A percentile compares a stretch with the other conserved stretches of the same genome.
These are phyloP conservation scores for Archivesica marissinica DNA, from an alignment of 1,140 invertebrate species.

Conservation along the genomic window DNA sequence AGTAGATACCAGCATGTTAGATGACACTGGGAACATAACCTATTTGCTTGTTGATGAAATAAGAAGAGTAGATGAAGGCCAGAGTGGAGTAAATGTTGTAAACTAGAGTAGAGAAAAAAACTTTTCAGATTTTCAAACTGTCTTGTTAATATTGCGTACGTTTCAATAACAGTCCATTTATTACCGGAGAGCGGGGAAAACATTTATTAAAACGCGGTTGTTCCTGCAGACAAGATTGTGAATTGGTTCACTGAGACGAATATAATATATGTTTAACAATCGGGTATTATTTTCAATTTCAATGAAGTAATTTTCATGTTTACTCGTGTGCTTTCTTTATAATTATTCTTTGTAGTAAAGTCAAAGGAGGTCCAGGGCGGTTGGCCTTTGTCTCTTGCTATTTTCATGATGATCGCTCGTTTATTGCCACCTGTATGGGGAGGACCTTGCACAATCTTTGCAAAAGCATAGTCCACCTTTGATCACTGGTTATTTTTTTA, in stretches of 20 bases:
- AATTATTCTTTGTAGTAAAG: not conserved
- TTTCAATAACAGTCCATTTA: too few species aligned
- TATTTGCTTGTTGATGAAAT: too few species aligned
- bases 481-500: slow-evolving; percentile 31
- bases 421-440: slow-evolving; percentile 20
- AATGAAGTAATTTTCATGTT: slow-evolving; percentile 5
- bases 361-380: not conserved
- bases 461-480: slow-evolving; percentile 3
- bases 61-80: too few species aligned
- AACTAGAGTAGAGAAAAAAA: too few species aligned
- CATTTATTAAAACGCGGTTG: too few species aligned
- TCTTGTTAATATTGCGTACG: too few species aligned
- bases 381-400: not conserved
- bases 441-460: slow-evolving; percentile 1
- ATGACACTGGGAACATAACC: too few species aligned
- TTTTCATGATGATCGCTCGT: not conserved
- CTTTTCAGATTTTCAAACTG: too few species aligned
- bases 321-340: not conserved
- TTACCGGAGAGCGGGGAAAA: too few species aligned
- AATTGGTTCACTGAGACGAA: not conserved
- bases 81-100: too few species aligned
- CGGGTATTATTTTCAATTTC: not conserved
- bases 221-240: not conserved
- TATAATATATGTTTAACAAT: not conserved
- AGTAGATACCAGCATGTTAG: too few species aligned